These are phyloP conservation scores for Amiota mariae DNA, from an alignment of 2,888 invertebrate species.

Conservation along the genomic window DNA sequence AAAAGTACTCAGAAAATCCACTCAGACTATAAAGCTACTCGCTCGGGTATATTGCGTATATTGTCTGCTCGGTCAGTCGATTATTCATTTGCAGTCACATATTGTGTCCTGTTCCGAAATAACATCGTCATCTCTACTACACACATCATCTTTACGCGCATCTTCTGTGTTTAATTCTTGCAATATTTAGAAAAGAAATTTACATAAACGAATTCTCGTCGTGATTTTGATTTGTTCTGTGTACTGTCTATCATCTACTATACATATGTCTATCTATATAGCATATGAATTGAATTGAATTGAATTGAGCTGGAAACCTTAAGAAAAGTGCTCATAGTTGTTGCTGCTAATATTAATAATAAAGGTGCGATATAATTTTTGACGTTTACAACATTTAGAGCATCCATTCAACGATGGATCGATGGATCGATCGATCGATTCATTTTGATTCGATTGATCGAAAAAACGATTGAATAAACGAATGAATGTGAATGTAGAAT, in stretches of 20 bases:
- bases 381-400: conserved; percentile 10
- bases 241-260: conserved; percentile 1
- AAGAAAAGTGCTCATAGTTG: conserved; percentile 2
- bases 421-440: background rate
- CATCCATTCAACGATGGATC: background rate
- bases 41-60: background rate
- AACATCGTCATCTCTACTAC: conserved; percentile 8
- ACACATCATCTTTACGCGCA: background rate
- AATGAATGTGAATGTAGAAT: too few relatives aligned
- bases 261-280: background rate
- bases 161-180: background rate
- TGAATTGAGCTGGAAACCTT: conserved; percentile 25
- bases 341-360: too few relatives aligned
- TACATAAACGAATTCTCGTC: too few relatives aligned
- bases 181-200: too few relatives aligned
- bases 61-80: too few relatives aligned
- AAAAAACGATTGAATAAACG: too few relatives aligned
- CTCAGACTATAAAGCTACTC: conserved; percentile 1
- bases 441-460: background rate
- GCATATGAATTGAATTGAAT: background rate
- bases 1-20: conserved; percentile 19
- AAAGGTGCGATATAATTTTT: conserved; percentile 27
- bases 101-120: conserved; percentile 20
- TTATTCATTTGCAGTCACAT: conserved; percentile 11
- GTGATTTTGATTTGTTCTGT: background rate